Percentiles rank a stretch among this genome's conserved stretches.
phyloP scores from a whole-genome alignment of 1,140 invertebrate species.

The Oncopeltus fasciatus region DNA sequence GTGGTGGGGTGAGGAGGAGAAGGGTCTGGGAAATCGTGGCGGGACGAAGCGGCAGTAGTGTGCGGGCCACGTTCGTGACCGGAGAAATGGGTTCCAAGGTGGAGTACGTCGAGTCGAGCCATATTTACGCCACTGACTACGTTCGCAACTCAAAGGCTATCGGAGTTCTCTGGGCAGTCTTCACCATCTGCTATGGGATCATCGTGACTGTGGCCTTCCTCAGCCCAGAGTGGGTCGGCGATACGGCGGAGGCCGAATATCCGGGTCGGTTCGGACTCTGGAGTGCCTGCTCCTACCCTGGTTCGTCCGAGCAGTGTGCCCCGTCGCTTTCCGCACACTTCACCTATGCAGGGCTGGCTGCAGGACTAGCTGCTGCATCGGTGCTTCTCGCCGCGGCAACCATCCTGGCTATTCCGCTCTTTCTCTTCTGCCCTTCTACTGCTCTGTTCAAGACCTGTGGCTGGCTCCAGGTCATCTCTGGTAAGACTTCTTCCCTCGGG shows the following conservation, averaged over 20 bases:
- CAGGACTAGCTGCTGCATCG: conserved; percentile 73
- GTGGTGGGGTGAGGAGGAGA: too few species aligned
- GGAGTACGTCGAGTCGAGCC: conserved; percentile 75
- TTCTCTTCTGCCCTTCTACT: conserved; percentile 86
- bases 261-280: conserved; percentile 86
- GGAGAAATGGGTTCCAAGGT: conserved; percentile 67
- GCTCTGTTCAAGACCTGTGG: conserved; percentile 86
- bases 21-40: too few species aligned
- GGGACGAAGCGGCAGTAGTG: too few species aligned
- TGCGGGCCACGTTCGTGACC: not conserved
- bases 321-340: conserved; percentile 72
- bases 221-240: conserved; percentile 84
- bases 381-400: conserved; percentile 71
- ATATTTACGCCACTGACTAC: conserved; percentile 83
- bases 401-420: conserved; percentile 76
- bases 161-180: conserved; percentile 90
- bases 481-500: too few species aligned
- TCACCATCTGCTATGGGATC: conserved; percentile 91
- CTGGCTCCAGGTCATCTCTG: conserved; percentile 84
- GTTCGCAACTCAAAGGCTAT: conserved; percentile 91
- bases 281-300: conserved; percentile 53
- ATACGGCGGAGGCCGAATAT: conserved; percentile 57
- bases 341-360: conserved; percentile 66
- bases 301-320: conserved; percentile 51
- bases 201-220: conserved; percentile 88